A percentile compares a stretch with the other conserved stretches of the same genome.
Evolutionary conservation across 2,113 vertebrate genomes (phyloP).

Genomic region (Octodon degus): DNA sequence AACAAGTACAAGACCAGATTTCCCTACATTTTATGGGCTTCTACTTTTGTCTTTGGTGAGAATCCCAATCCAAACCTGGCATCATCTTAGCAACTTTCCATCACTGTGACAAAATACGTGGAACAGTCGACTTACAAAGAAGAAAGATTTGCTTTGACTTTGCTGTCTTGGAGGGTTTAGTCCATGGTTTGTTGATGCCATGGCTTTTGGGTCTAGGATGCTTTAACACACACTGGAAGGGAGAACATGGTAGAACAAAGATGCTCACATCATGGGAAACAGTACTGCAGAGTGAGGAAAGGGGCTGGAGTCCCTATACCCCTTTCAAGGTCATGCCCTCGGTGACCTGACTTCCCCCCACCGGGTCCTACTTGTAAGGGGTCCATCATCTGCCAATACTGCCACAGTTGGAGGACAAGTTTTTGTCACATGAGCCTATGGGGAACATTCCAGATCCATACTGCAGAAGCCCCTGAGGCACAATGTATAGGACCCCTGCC

Average conservation of each 20-base stretch:
- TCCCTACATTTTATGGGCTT: background rate
- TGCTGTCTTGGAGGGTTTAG: background rate
- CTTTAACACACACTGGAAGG: background rate
- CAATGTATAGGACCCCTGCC: background rate
- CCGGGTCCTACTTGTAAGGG: background rate
- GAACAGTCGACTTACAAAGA: background rate
- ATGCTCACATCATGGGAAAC: background rate
- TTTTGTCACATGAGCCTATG: background rate
- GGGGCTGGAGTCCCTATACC: no score
- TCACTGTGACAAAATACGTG: background rate
- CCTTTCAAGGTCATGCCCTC: background rate
- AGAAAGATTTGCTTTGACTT: background rate
- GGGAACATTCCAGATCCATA: background rate
- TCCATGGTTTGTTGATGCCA: background rate
- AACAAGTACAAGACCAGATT: background rate
- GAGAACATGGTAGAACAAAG: background rate
- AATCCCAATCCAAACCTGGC: background rate
- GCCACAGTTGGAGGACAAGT: no score
- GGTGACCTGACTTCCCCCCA: background rate
- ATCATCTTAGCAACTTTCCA: background rate
- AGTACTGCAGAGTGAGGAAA: background rate
- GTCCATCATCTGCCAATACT: no score
- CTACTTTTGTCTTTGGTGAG: background rate
- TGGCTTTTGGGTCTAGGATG: background rate
- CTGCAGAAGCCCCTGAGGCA: background rate